Percentiles rank a stretch among this genome's conserved stretches.
These are phyloP conservation scores for Holacanthus passer DNA, from an alignment of 2,113 vertebrate species.

Conservation along the genomic window DNA sequence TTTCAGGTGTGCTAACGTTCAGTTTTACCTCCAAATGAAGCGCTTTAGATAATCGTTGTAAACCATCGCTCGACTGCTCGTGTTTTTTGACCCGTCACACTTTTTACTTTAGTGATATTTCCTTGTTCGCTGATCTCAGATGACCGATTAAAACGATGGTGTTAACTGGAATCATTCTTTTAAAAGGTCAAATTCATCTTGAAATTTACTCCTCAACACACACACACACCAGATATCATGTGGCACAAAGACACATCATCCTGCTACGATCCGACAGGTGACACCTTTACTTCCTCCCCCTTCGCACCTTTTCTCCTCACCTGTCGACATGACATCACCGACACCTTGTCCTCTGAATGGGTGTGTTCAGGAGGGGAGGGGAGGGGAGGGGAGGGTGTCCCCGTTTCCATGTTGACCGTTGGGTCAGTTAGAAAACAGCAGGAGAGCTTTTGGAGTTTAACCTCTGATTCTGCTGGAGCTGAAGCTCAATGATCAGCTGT, in stretches of 20 bases:
- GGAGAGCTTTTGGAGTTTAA: conserved; percentile 18
- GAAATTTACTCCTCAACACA: no score
- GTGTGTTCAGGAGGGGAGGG: conserved; percentile 4
- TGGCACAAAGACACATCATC: neutral
- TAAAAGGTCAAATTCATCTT: neutral
- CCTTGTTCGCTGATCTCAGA: neutral
- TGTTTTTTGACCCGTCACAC: no score
- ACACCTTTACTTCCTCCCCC: conserved; percentile 39
- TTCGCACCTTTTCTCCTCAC: conserved; percentile 42
- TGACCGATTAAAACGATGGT: no score
- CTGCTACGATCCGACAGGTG: neutral
- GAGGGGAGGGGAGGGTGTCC: conserved; percentile 19
- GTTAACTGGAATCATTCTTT: neutral
- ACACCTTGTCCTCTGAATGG: conserved; percentile 51
- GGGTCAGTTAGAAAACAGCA: conserved; percentile 28
- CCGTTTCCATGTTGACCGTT: conserved; percentile 66
- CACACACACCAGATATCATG: neutral
- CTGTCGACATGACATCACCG: conserved; percentile 37
- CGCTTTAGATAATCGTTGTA: no score
- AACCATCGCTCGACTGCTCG: no score
- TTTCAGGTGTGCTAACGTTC: neutral
- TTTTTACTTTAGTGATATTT: neutral
- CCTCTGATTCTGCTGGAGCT: neutral
- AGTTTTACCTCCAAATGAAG: neutral
- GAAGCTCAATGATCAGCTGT: neutral